A percentile compares a stretch with the other conserved stretches of the same genome.
Conservation (phyloP, 2,888 invertebrate species). For the Dicyrtomina minuta region DNA sequence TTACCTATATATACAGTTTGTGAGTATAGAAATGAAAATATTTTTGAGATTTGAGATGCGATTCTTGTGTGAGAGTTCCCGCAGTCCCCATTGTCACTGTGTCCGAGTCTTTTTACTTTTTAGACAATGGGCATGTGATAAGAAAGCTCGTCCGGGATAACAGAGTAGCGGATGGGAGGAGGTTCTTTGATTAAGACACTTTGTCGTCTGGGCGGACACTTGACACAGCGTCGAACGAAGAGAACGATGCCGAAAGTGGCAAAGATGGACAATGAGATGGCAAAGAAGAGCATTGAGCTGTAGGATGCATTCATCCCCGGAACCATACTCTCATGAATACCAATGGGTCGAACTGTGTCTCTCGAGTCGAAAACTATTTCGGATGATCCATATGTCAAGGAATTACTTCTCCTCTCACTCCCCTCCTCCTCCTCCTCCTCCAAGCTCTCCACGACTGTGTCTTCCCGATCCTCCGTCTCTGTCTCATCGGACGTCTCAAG, state of each 20-base stretch:
- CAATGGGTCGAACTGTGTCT: conserved; percentile 40
- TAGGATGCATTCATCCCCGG: conserved; percentile 34
- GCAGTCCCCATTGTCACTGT: too few species aligned
- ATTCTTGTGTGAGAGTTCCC: too few species aligned
- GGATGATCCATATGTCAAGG: conserved; percentile 44
- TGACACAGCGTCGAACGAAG: conserved; percentile 56
- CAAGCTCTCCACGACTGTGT: background rate
- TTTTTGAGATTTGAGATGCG: too few species aligned
- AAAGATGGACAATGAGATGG: conserved; percentile 55
- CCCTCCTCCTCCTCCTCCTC: conserved; percentile 18
- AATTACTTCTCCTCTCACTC: conserved; percentile 31
- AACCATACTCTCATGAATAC: conserved; percentile 5
- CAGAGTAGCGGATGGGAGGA: conserved; percentile 55
- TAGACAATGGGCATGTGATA: conserved; percentile 40
- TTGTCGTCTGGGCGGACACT: conserved; percentile 54
- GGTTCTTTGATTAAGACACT: conserved; percentile 55
- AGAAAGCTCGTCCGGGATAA: conserved; percentile 55
- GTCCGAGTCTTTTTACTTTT: too few species aligned
- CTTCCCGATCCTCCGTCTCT: background rate
- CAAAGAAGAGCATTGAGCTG: conserved; percentile 56
- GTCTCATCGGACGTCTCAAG: background rate
- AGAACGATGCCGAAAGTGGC: conserved; percentile 55
- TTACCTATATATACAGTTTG: too few species aligned
- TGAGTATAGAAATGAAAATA: too few species aligned
- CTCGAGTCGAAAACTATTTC: conserved; percentile 42